Evolutionary conservation across 1,140 invertebrate genomes (phyloP), one percentile per base, ranked within the genome.

Genomic region (Manduca sexta): DNA sequence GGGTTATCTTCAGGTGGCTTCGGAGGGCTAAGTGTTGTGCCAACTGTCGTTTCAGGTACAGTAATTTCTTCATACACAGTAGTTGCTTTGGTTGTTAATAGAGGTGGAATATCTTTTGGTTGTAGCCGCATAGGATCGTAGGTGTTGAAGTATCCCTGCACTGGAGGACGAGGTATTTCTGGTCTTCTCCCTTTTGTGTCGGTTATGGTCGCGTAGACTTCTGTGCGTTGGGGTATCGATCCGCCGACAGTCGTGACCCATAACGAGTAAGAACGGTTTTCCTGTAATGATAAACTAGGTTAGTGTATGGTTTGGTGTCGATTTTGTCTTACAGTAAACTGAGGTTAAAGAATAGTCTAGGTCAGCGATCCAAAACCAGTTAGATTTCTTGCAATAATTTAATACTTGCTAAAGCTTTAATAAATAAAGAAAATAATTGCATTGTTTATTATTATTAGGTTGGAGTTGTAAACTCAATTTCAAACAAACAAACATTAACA

Each of bases 181-280:
- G 68, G 73, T 29, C 64, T 50, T 42, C 56, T 43, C 34, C 71
- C 45, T 34, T 62, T 45, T 8, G 52, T 67, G 26, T 85, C 74
- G 12, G 73, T 81, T 18, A 85, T 62, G 1, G 72, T 72, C n/a
- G 78, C 82, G 12, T 77, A 47, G 8, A 85, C 76, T 69, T 83
- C 79, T 12, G 70, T 74, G 33, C 64, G 56, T 50, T 77, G 77
- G 2, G 82, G 79, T 49, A 85, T 73, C 0, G 63, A 67, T 6
- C 78, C 78, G 58, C 78, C 78, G 31, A 63, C 53, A 11, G 75
- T 66, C 12, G 73, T 83, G 5, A 85, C 82, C 82, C 79, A 85
- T 31, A 85, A 46, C 0, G 73, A 82, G 42, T 78, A 85, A 2
- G 79, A 64, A 26, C 61, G 58, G 46, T 82, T 83, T 68, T 83